These are phyloP conservation scores for Naso thynnoides DNA, from an alignment of 2,797 vertebrate species.

Conservation along the genomic window DNA sequence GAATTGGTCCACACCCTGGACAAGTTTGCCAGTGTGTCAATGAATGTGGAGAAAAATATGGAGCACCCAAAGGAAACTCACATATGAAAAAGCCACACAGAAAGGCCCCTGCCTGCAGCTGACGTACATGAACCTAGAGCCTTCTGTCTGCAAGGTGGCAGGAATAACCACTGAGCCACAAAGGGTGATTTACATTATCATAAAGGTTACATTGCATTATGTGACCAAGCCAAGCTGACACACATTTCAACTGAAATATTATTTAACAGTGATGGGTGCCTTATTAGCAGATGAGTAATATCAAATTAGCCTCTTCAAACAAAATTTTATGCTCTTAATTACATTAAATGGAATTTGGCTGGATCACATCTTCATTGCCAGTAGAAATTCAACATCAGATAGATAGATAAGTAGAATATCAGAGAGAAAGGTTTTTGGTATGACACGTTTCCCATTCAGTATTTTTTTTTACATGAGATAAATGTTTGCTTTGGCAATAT, in stretches of 20 bases:
- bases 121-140: not conserved
- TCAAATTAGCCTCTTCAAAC: constrained; percentile 64
- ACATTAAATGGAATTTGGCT: constrained; percentile 47
- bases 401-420: not conserved
- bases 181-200: constrained; percentile 39
- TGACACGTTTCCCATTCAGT: no score
- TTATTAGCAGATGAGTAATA: constrained; percentile 65
- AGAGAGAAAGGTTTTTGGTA: no score
- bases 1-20: not conserved
- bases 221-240: constrained; percentile 34
- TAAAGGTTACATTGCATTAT: constrained; percentile 47
- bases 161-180: constrained; percentile 31
- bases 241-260: constrained; percentile 35
- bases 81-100: constrained; percentile 2
- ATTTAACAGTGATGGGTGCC: constrained; percentile 36
- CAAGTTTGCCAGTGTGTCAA: not conserved
- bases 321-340: constrained; percentile 48
- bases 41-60: not conserved
- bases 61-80: not conserved
- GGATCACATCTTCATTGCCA: constrained; percentile 30
- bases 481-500: no score
- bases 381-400: constrained; percentile 9
- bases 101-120: not conserved
- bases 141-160: constrained; percentile 7
- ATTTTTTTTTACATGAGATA: no score